Base-by-base conservation (phyloP, 2,113 vertebrate species). In the Scartelaos histophorus region DNA sequence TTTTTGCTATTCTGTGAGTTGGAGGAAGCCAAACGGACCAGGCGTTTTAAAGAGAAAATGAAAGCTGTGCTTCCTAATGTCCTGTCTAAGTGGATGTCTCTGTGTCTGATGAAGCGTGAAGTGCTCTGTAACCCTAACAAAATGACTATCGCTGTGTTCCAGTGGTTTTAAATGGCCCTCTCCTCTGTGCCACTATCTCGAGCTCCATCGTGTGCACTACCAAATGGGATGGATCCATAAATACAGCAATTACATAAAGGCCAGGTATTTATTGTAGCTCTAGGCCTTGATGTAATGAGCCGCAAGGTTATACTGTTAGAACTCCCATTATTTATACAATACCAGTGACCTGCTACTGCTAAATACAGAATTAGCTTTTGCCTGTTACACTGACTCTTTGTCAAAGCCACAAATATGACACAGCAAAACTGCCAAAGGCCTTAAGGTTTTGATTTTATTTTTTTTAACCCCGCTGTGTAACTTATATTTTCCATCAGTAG, bases 71-170 rank as follows among this genome's bases (percentile, higher is more conserved):
- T 86, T 87, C 82, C 82, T 90, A 89, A 88, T 91, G 89, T 89
- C 77, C 82, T 90, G 87, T 91, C 89, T 89, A 87, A 92, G 84
- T 87, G 81, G 88, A 91, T 89, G 85, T 88, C 82, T 90, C 83
- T 90, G 85, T 91, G 83, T 88, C 81, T 88, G 82, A 90, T 89
- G 83, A 85, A 90, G 89, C 88, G 82, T 90, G 87, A 92, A 91
- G 88, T 87, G 85, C 87, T 90, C 80, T 93, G 85, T 90, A 87
- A 92, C 88, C 87, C 86, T 88, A 89, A 89, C 86, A 88, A 89
- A 90, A 88, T 88, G 87, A 87, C 89, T 81, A 80, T 87, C 82
- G 71, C 86, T 88, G 82, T 84, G 90, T 89, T 89, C 81, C 86
- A 87, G 80, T 88, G 82, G 69, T 82, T 90, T 87, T 83, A 84